Conservation (phyloP, 2,888 invertebrate genomes). For the Geophilus truncorum region DNA sequence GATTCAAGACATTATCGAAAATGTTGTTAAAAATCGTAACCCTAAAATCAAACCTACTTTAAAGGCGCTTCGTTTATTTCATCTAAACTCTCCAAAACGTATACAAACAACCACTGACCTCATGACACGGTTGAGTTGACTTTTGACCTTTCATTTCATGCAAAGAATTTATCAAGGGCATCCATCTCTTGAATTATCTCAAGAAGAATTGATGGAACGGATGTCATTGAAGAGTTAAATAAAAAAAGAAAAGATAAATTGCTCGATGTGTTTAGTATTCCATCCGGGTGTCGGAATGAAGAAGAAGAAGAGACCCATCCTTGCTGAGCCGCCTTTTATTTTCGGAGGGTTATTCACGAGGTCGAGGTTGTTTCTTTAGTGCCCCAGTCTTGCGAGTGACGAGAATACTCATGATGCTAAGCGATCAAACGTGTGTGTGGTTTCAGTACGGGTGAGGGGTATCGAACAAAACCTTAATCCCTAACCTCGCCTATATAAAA, state of each 20-base stretch:
- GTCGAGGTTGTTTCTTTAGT: neutral
- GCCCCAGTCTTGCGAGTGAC: neutral
- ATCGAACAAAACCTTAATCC: neutral
- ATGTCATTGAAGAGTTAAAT: neutral
- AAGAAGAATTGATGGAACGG: neutral
- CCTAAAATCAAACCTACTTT: neutral
- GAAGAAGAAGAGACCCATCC: neutral
- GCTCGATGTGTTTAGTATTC: neutral
- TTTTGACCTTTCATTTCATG: neutral
- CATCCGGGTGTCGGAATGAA: neutral
- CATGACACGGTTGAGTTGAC: neutral
- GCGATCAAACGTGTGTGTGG: neutral
- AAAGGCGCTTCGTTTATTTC: neutral
- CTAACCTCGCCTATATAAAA: neutral
- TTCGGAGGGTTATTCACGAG: neutral
- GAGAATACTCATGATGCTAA: neutral
- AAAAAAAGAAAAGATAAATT: neutral
- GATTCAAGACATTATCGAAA: neutral
- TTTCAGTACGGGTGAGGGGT: neutral
- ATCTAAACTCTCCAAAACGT: neutral
- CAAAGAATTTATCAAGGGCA: neutral
- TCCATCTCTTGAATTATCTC: neutral
- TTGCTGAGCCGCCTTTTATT: neutral
- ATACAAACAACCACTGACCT: neutral
- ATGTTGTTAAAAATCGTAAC: neutral